Conservation (phyloP, 2,797 vertebrate species). For the Lemur catta region DNA sequence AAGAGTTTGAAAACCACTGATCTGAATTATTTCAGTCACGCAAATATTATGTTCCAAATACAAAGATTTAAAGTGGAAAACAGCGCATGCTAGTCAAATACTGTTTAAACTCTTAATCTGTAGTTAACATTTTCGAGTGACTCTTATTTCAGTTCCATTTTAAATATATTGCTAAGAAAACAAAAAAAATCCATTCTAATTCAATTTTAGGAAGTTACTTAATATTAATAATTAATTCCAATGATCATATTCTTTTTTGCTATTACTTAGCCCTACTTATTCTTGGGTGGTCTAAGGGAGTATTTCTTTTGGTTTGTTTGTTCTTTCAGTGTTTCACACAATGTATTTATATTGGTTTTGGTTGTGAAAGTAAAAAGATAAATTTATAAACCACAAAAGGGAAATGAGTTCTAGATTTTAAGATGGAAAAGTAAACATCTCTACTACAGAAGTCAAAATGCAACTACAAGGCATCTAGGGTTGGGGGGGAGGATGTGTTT, state of each 20-base stretch:
- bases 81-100: background rate
- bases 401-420: slow-evolving; percentile 37
- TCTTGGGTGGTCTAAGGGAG: background rate
- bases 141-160: slow-evolving; percentile 30
- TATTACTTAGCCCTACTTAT: background rate
- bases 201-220: slow-evolving; percentile 15
- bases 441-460: slow-evolving; percentile 32
- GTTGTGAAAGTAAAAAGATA: slow-evolving; percentile 17
- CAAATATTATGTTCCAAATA: slow-evolving; percentile 39
- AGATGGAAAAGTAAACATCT: slow-evolving; percentile 1
- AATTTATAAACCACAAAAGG: slow-evolving; percentile 40
- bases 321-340: slow-evolving; percentile 27
- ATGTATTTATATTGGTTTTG: slow-evolving; percentile 15
- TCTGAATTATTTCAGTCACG: slow-evolving; percentile 40
- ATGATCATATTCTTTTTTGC: background rate
- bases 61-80: slow-evolving; percentile 6
- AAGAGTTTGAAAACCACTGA: slow-evolving; percentile 2
- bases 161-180: slow-evolving; percentile 49
- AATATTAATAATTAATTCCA: slow-evolving; percentile 45
- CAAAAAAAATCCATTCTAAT: slow-evolving; percentile 46
- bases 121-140: background rate
- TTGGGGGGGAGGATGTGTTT: background rate
- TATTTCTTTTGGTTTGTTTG: slow-evolving; percentile 21
- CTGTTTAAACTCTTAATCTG: slow-evolving; percentile 34
- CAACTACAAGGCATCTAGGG: background rate